Evolutionary conservation across 2,888 invertebrate species (phyloP).

Genomic region (Dicyrtomina minuta): DNA sequence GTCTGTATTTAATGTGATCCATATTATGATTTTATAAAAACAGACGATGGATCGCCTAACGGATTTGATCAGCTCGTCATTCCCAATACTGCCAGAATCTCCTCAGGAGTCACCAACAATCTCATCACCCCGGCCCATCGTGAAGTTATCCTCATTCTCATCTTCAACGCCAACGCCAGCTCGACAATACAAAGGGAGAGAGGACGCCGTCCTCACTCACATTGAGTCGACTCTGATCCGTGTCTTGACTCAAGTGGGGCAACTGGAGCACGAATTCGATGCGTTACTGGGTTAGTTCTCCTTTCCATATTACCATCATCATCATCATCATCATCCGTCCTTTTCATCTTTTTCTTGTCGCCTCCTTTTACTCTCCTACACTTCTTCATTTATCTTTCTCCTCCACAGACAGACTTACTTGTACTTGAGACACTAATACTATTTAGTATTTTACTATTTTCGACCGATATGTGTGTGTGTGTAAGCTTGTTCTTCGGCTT

Average conservation of each 20-base stretch:
- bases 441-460: not conserved
- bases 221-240: slow-evolving; percentile 24
- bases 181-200: not conserved
- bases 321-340: not conserved
- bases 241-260: slow-evolving; percentile 57
- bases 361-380: not conserved
- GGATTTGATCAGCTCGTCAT: slow-evolving; percentile 21
- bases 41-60: slow-evolving; percentile 23
- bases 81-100: slow-evolving; percentile 23
- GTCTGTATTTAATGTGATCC: too few relatives aligned
- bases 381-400: slow-evolving; percentile 62
- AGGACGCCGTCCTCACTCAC: slow-evolving; percentile 16
- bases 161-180: not conserved
- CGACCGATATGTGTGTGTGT: too few relatives aligned
- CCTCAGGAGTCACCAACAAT: not conserved
- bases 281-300: slow-evolving; percentile 65
- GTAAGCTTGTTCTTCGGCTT: too few relatives aligned
- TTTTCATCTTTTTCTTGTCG: not conserved
- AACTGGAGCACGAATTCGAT: slow-evolving; percentile 65
- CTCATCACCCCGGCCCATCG: not conserved
- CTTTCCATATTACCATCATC: not conserved
- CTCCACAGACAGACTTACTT: too few relatives aligned
- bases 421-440: too few relatives aligned
- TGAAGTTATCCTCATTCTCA: not conserved
- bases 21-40: too few relatives aligned